phyloP scores from a whole-genome alignment of 1,140 invertebrate species.

The Maniola jurtina region DNA sequence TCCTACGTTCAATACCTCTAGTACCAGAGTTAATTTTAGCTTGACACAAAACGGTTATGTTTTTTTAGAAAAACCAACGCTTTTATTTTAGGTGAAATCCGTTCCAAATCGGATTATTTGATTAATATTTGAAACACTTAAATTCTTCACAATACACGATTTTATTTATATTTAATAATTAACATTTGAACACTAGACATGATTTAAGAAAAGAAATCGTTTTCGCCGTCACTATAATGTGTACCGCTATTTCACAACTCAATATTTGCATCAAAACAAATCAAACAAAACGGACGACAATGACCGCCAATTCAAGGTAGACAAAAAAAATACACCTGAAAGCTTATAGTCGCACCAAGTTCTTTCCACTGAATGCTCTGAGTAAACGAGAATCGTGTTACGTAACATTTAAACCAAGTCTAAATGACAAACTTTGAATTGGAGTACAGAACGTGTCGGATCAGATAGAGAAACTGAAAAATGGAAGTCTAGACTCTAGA shows the following conservation, averaged over 20 bases:
- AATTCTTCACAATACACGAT: no score
- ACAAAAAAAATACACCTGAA: conserved; percentile 39
- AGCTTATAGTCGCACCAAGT: conserved; percentile 41
- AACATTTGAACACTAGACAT: background rate
- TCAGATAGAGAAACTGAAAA: conserved; percentile 38
- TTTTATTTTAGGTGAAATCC: no score
- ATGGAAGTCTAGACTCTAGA: conserved; percentile 29
- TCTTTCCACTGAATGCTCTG: conserved; percentile 39
- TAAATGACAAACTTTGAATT: conserved; percentile 24
- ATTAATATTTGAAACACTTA: no score
- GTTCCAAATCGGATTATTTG: no score
- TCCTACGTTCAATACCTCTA: no score
- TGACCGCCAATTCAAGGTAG: conserved; percentile 18
- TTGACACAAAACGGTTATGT: no score
- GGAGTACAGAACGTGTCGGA: conserved; percentile 27
- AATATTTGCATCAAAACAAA: conserved; percentile 2
- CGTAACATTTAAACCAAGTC: conserved; percentile 41
- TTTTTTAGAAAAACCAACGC: no score
- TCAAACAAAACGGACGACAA: conserved; percentile 12
- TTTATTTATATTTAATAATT: no score
- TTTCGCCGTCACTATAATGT: background rate
- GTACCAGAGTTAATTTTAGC: no score
- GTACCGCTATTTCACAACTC: background rate
- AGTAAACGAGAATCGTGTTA: conserved; percentile 37
- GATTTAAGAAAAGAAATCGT: background rate